These are phyloP conservation scores for Copsychus sechellarum DNA, from an alignment of 2,113 vertebrate species.

Conservation along the genomic window DNA sequence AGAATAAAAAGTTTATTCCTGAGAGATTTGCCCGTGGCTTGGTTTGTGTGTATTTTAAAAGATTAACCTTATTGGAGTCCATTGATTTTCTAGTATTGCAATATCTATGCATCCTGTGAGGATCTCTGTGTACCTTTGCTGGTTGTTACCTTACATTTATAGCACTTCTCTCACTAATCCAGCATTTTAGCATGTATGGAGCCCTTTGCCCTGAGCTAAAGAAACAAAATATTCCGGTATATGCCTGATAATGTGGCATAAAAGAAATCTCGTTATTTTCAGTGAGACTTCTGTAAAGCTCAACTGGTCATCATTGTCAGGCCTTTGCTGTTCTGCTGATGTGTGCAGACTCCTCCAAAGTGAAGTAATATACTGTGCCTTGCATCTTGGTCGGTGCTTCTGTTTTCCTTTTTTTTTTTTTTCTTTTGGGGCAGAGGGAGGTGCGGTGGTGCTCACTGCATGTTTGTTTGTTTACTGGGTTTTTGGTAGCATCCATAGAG, in stretches of 20 bases:
- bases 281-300: not conserved
- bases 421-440: accelerated
- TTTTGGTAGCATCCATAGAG: not conserved
- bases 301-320: not conserved
- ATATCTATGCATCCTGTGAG: not conserved
- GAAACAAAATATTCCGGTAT: not conserved
- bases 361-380: not conserved
- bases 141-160: not conserved
- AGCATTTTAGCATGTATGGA: not conserved
- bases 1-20: not conserved
- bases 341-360: not conserved
- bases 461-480: not conserved
- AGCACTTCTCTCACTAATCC: not conserved
- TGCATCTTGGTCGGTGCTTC: not conserved
- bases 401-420: not conserved
- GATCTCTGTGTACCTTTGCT: not conserved
- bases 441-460: not conserved
- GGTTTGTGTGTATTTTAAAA: not conserved
- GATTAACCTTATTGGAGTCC: not conserved
- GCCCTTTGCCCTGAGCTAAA: not conserved
- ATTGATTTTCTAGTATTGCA: not conserved
- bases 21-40: not conserved
- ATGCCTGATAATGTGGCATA: not conserved
- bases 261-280: not conserved
- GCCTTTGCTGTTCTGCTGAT: not conserved